Conservation (phyloP, 1,140 invertebrate species). For the Trachymyrmex septentrionalis region DNA sequence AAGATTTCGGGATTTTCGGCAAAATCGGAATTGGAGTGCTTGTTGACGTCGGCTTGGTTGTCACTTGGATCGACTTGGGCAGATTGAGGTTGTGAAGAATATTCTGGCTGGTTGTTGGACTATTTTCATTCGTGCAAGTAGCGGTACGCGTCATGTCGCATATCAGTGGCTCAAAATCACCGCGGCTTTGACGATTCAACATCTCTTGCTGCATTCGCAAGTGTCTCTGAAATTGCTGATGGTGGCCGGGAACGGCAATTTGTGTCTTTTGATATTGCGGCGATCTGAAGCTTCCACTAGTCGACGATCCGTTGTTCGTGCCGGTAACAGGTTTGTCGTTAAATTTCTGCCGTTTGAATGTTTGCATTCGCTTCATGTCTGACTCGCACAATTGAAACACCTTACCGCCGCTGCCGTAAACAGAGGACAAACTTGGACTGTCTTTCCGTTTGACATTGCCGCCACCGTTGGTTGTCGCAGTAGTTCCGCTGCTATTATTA, state of each 20-base stretch:
- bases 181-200: slow-evolving; percentile 83
- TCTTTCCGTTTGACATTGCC: background rate
- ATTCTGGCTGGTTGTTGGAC: slow-evolving; percentile 80
- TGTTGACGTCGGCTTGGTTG: slow-evolving; percentile 79
- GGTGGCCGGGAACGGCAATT: slow-evolving; percentile 72
- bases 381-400: slow-evolving; percentile 83
- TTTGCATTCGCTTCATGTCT: slow-evolving; percentile 81
- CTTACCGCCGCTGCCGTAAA: slow-evolving; percentile 76
- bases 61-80: slow-evolving; percentile 86
- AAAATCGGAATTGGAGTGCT: slow-evolving; percentile 85
- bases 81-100: slow-evolving; percentile 83
- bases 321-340: slow-evolving; percentile 68
- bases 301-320: slow-evolving; percentile 24
- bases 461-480: background rate
- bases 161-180: slow-evolving; percentile 86
- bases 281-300: background rate
- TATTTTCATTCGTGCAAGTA: slow-evolving; percentile 81
- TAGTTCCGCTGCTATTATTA: slow-evolving; percentile 28
- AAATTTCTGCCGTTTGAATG: slow-evolving; percentile 82
- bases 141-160: slow-evolving; percentile 83
- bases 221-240: slow-evolving; percentile 83
- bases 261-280: slow-evolving; percentile 82
- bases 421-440: background rate
- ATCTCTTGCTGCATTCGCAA: slow-evolving; percentile 85
- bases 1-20: slow-evolving; percentile 92